phyloP scores from a whole-genome alignment of 2,113 vertebrate species.

The Mobula hypostoma region DNA sequence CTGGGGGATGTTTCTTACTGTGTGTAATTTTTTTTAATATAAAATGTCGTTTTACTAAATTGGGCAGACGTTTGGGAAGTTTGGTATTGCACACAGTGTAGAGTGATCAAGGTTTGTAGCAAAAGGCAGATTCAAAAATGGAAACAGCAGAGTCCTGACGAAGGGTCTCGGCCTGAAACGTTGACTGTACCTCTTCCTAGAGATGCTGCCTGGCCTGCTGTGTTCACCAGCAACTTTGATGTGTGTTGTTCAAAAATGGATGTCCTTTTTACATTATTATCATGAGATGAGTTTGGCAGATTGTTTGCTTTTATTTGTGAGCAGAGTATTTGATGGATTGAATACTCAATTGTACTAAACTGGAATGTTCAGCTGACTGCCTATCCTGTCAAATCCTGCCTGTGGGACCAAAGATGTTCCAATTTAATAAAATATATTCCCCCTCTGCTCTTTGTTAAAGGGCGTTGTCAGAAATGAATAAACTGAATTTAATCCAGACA shows the following conservation, averaged over 20 bases:
- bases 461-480: neutral
- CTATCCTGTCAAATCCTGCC: neutral
- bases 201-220: too few species aligned
- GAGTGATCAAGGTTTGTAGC: neutral
- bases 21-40: neutral
- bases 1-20: neutral
- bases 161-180: too few species aligned
- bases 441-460: neutral
- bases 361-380: neutral
- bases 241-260: neutral
- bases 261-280: neutral
- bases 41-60: neutral
- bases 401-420: neutral
- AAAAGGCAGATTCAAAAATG: neutral
- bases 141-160: too few species aligned
- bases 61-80: neutral
- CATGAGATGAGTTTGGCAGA: neutral
- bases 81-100: too few species aligned
- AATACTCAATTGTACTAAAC: neutral
- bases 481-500: neutral
- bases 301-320: neutral
- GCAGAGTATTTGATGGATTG: neutral
- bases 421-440: neutral
- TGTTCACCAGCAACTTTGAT: too few species aligned
- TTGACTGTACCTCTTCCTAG: too few species aligned